phyloP scores from a whole-genome alignment of 2,113 vertebrate genomes.

The zebrafish (Danio rerio) region GRCz12tu NC_133195.1:58262001-58262500 shows the following conservation, averaged over 20 bases:
- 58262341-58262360: no score
- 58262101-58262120: slow-evolving; percentile 63
- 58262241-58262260: slow-evolving; percentile 54
- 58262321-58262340: no score
- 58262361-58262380: no score
- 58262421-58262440: no score
- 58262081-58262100: slow-evolving; percentile 15
- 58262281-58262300: no score
- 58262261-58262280: slow-evolving; percentile 38
- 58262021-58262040: neutral
- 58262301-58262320: no score
- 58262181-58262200: slow-evolving; percentile 60
- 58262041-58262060: neutral
- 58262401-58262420: no score
- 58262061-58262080: slow-evolving; percentile 55
- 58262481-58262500: no score
- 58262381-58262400: no score
- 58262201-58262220: slow-evolving; percentile 52
- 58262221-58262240: slow-evolving; percentile 50
- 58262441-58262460: no score
- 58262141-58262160: slow-evolving; percentile 59
- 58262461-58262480: no score
- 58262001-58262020: no score
- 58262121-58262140: slow-evolving; percentile 59
- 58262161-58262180: slow-evolving; percentile 66